Evolutionary conservation across 2,888 invertebrate species (phyloP).

Genomic region (Oscheius onirici): DNA sequence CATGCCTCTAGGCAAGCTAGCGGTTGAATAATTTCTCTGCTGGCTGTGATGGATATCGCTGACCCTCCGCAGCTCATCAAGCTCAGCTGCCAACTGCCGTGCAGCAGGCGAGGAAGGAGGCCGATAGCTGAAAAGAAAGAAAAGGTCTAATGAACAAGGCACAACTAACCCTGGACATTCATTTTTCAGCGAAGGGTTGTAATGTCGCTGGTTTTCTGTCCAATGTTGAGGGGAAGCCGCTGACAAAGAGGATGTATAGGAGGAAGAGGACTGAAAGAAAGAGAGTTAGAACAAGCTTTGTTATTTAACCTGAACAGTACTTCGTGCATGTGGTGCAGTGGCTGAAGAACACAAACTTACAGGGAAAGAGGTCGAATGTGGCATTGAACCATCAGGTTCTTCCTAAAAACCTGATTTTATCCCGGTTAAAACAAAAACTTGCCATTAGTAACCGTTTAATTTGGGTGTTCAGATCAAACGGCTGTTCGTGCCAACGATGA

Average conservation of each 20-base stretch:
- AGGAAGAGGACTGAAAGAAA: slow-evolving; percentile 64
- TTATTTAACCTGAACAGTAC: slow-evolving; percentile 42
- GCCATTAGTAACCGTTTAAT: slow-evolving; percentile 61
- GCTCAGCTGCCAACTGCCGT: slow-evolving; percentile 69
- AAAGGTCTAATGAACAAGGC: not conserved
- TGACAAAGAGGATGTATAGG: slow-evolving; percentile 69
- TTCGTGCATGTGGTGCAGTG: slow-evolving; percentile 37
- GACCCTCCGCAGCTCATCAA: slow-evolving; percentile 66
- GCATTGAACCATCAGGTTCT: slow-evolving; percentile 63
- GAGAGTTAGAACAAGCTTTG: not conserved
- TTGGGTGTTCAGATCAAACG: slow-evolving; percentile 67
- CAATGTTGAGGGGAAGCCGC: slow-evolving; percentile 60
- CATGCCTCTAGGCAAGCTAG: slow-evolving; percentile 64
- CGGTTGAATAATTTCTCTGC: slow-evolving; percentile 51
- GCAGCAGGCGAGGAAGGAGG: slow-evolving; percentile 69
- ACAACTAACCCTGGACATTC: slow-evolving; percentile 5
- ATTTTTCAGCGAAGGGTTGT: slow-evolving; percentile 8
- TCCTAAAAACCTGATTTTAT: slow-evolving; percentile 57
- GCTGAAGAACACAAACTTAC: slow-evolving; percentile 59
- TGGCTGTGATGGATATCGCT: slow-evolving; percentile 42
- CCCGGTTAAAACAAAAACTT: not conserved
- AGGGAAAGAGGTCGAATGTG: slow-evolving; percentile 69
- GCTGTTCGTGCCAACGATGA: slow-evolving; percentile 42
- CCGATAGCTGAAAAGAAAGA: slow-evolving; percentile 44
- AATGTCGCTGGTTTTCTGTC: slow-evolving; percentile 49